These are phyloP conservation scores for Montipora capitata DNA, from an alignment of 92 coral and sea anemone genomes.

Conservation along the genomic window DNA sequence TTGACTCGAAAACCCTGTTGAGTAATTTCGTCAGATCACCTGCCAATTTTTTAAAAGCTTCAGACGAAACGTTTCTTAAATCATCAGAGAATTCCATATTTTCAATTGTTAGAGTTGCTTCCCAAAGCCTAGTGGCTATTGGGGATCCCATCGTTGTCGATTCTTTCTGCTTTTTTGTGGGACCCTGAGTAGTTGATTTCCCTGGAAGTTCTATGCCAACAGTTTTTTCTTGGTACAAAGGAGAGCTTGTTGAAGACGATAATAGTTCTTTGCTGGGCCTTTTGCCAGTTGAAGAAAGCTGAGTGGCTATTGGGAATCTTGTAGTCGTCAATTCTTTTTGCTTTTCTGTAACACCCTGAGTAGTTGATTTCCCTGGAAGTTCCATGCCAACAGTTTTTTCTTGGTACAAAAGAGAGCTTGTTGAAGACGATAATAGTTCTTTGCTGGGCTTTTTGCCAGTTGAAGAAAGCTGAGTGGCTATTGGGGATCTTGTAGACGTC, in stretches of 20 bases:
- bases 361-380: too few species aligned
- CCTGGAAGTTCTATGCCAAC: not conserved
- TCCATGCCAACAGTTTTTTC: not conserved
- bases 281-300: not conserved
- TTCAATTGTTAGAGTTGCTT: conserved; percentile 16
- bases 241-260: not conserved
- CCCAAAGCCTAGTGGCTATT: not conserved
- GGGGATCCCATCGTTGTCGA: not conserved
- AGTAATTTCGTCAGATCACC: not conserved
- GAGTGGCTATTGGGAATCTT: too few species aligned
- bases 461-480: not conserved
- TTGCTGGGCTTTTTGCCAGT: not conserved
- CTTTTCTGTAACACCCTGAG: too few species aligned
- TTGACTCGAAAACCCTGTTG: not conserved
- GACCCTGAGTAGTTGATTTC: too few species aligned
- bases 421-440: too few species aligned
- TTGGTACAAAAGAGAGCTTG: not conserved
- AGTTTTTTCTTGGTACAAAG: not conserved
- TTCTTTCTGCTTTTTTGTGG: too few species aligned
- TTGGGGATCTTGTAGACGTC: too few species aligned
- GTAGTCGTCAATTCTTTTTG: too few species aligned
- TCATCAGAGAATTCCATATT: conserved; percentile 10
- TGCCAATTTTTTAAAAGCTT: conserved; percentile 12
- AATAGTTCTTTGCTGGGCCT: too few species aligned
- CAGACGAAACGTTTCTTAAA: not conserved